These are phyloP conservation scores for Dichetophora obliterata DNA, from an alignment of 2,888 invertebrate genomes.

Conservation along the genomic window DNA sequence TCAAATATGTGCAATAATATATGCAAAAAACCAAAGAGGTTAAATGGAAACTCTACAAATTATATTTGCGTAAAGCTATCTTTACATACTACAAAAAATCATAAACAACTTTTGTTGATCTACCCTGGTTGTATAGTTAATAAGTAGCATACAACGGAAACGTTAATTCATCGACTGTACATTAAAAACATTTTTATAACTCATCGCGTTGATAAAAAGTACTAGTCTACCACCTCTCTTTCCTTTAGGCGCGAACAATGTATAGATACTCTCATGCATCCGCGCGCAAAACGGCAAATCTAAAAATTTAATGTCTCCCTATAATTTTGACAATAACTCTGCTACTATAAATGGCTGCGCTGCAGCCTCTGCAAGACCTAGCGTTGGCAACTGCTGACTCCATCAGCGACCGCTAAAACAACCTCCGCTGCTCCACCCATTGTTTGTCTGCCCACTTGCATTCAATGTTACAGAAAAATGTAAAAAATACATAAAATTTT, in stretches of 20 bases:
- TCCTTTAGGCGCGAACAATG: slow-evolving; percentile 18
- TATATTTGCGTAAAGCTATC: not conserved
- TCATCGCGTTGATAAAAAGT: slow-evolving; percentile 17
- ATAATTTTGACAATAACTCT: slow-evolving; percentile 58
- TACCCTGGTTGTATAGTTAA: not conserved
- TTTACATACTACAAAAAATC: not conserved
- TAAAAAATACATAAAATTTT: slow-evolving; percentile 57
- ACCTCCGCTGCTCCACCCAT: slow-evolving; percentile 15
- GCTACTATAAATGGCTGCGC: slow-evolving; percentile 29
- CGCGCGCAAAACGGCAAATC: slow-evolving; percentile 26
- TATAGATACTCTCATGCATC: not conserved
- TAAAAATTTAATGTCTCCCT: slow-evolving; percentile 64
- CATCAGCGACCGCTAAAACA: slow-evolving; percentile 24
- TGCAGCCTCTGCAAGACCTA: slow-evolving; percentile 27
- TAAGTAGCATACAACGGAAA: not conserved
- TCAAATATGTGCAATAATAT: too few species aligned
- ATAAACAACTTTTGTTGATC: not conserved
- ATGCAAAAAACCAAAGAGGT: not conserved
- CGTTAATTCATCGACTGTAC: slow-evolving; percentile 4
- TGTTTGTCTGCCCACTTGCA: slow-evolving; percentile 41
- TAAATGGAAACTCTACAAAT: too few species aligned
- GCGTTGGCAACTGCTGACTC: slow-evolving; percentile 3
- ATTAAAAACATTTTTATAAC: slow-evolving; percentile 17
- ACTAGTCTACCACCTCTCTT: not conserved
- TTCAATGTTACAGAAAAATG: slow-evolving; percentile 61